Percentiles rank a stretch among this genome's conserved stretches.
phyloP scores from a whole-genome alignment of 2,797 vertebrate genomes.

The Pipistrellus kuhlii region DNA sequence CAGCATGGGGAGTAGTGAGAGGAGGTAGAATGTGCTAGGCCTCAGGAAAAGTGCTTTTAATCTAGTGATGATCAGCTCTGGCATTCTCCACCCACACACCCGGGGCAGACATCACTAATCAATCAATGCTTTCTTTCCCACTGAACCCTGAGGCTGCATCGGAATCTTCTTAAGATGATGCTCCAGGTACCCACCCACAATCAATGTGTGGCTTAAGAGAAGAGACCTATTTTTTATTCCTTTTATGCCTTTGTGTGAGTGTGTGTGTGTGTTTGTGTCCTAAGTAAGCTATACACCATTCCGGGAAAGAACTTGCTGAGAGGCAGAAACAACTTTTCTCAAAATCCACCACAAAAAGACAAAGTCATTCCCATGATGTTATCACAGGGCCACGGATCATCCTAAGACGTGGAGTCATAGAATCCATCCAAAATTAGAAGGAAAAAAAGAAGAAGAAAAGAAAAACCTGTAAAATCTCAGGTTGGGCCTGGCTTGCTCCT shows the following conservation, averaged over 20 bases:
- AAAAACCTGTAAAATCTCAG: background rate
- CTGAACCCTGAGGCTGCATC: background rate
- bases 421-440: background rate
- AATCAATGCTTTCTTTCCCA: background rate
- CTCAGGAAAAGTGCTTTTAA: constrained; percentile 30
- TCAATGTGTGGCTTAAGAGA: background rate
- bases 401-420: background rate
- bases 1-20: background rate
- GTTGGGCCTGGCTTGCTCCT: background rate
- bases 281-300: background rate
- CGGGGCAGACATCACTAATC: constrained; percentile 58
- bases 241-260: background rate
- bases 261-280: background rate
- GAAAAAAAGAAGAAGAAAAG: background rate
- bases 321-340: background rate
- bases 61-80: background rate
- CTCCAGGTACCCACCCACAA: background rate
- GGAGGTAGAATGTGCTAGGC: background rate
- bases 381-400: background rate
- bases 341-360: background rate
- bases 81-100: background rate
- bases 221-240: constrained; percentile 15
- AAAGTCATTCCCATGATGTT: background rate
- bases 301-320: background rate
- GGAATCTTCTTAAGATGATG: background rate